phyloP scores from a whole-genome alignment of 2,888 invertebrate species.

The Drosophila mimica region DNA sequence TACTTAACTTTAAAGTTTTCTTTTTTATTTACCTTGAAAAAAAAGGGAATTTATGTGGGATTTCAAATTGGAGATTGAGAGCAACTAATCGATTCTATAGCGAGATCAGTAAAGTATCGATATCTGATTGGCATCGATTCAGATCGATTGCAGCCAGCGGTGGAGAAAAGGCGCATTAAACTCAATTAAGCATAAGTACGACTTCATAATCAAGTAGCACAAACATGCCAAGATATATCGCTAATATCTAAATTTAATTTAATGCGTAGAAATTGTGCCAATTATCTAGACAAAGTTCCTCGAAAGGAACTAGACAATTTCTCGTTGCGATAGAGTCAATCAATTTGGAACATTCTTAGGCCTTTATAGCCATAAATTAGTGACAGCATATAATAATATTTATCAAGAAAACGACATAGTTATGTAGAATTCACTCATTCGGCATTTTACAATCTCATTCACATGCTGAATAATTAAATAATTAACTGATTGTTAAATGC shows the following conservation, averaged over 20 bases:
- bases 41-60: neutral
- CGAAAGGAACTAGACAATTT: neutral
- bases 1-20: neutral
- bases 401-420: neutral
- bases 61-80: neutral
- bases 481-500: neutral
- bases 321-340: conserved; percentile 9
- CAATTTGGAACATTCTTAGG: neutral
- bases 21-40: neutral
- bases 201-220: neutral
- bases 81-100: too few relatives aligned
- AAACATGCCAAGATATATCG: neutral
- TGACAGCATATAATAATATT: neutral
- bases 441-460: neutral
- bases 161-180: neutral
- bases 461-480: conserved; percentile 2
- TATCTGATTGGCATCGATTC: neutral
- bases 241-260: neutral
- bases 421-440: neutral
- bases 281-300: neutral
- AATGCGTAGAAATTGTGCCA: neutral
- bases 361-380: conserved; percentile 1
- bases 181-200: neutral
- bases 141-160: neutral
- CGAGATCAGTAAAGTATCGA: neutral